Evolutionary conservation across 2,113 vertebrate genomes (phyloP), one percentile per base, ranked within the genome.

Genomic region (Oreocharis arfaki): DNA sequence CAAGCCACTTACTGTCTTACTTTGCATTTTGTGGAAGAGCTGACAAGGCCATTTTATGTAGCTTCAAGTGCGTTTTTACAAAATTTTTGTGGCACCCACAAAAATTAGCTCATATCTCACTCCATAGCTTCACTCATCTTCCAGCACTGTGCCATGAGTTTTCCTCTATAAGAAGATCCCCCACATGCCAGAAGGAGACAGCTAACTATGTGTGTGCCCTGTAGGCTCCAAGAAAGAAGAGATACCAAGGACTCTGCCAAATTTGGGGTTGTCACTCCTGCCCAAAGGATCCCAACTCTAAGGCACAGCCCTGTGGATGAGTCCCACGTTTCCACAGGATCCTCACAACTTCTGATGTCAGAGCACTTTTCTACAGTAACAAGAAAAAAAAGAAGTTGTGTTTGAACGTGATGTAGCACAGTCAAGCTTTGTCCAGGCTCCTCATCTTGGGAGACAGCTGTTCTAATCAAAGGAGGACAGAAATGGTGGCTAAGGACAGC

Each of bases 251-350:
- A 12, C 10, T 32, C 30, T 71, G 41, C 17, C 35, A 20, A 35
- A 64, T 16, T 24, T 20, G 41, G 20, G 16, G 28, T 74, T 87
- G 37, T 37, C 47, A 24, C n/a, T 69, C 13, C 46, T 53, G 22
- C 33, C 46, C 37, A 41, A 65, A 84, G 47, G 17, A 53, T 21
- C 10, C 11, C 24, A 59, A 8, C 41, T 21, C 18, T 6, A 77
- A 56, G 0, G 0, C 41, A 22, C 0, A 53, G 37, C n/a, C 32
- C 27, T 3, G 1, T 39, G 23, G 23, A 53, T 1, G 0, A 56
- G 46, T 16, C 22, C 46, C 27, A 56, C 1, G 26, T 57, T 75
- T n/a, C 22, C 32, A 56, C 0, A 0, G 26, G 27, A 57, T 65
- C 24, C 12, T 84, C 71, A 18, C 30, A 76, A 11, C 23, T 86